A percentile compares a stretch with the other conserved stretches of the same genome.
Evolutionary conservation across 2,113 vertebrate species (phyloP).

Genomic region (Platycercus adscitus): DNA sequence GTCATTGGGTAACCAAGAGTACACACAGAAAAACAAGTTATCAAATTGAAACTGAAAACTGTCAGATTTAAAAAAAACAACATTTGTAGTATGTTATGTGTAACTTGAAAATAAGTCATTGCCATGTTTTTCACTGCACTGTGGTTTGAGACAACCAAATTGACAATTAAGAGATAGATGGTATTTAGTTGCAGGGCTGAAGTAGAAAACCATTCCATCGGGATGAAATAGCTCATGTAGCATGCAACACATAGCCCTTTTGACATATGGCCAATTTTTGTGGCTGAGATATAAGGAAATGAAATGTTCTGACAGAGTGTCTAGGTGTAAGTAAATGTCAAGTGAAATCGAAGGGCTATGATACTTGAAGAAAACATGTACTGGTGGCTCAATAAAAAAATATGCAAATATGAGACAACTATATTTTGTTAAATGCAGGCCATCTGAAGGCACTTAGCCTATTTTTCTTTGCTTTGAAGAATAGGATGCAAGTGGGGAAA

Average conservation of each 20-base stretch:
- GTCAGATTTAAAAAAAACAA: neutral
- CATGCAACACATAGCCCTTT: neutral
- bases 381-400: neutral
- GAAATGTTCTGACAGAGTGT: neutral
- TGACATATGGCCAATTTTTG: neutral
- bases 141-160: neutral
- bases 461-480: neutral
- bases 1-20: neutral
- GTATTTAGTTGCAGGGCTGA: neutral
- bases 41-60: neutral
- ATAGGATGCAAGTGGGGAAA: neutral
- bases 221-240: neutral
- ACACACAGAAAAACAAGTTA: neutral
- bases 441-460: neutral
- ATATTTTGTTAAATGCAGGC: neutral
- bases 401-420: neutral
- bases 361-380: neutral
- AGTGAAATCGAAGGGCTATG: neutral
- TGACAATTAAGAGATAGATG: neutral
- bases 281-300: neutral
- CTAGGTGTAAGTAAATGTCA: neutral
- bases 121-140: neutral
- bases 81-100: accelerated
- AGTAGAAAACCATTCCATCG: neutral
- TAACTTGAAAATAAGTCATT: neutral